Base-by-base conservation (phyloP, 2,113 vertebrate genomes). In the Psittacula cyanocephala region DNA sequence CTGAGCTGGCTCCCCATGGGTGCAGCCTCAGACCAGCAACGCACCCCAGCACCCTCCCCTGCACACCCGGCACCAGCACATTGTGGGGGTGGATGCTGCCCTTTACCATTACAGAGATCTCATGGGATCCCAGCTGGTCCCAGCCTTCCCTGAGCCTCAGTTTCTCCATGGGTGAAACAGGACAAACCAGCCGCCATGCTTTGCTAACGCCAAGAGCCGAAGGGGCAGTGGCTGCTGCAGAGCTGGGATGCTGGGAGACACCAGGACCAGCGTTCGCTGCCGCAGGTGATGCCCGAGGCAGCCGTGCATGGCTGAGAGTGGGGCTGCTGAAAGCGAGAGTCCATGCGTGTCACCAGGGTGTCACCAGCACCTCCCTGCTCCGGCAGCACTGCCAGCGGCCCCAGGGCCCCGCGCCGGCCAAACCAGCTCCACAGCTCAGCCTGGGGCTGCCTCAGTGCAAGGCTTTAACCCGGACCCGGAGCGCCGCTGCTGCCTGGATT, bases 291-390 rank as follows among this genome's bases (percentile, higher is more conserved):
- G 10, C 47, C 64, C 1, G 3, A 33, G 60, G 68, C 35, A 24
- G 55, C 46, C 3, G 1, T 41, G 60, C 15, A 7, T 0, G 2
- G 29, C 27, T 1, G 23, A 64, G 76, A 69, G 50, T 0, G 2
- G 72, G 22, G n/a, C 83, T 95, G 76, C 44, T n/a, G 70, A 92
- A 89, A 92, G 55, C 0, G 10, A 47, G 59, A 93, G 88, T 18
- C 81, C 0, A 0, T 22, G 47, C 2, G 0, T 0, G 8, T 28
- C 6, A 3, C 23, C 5, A 10, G n/a, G 1, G 1, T 3, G 23
- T 50, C 22, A 11, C 33, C 2, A 2, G 10, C 33, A 0, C 1
- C 1, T 84, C 41, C 89, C 88, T 0, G 4, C 78, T 55, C 64
- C 77, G 0, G 27, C 52, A 31, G 77, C 15, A 3, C 7, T 0